Conservation (phyloP, 2,797 vertebrate genomes). For the Amblyraja radiata region DNA sequence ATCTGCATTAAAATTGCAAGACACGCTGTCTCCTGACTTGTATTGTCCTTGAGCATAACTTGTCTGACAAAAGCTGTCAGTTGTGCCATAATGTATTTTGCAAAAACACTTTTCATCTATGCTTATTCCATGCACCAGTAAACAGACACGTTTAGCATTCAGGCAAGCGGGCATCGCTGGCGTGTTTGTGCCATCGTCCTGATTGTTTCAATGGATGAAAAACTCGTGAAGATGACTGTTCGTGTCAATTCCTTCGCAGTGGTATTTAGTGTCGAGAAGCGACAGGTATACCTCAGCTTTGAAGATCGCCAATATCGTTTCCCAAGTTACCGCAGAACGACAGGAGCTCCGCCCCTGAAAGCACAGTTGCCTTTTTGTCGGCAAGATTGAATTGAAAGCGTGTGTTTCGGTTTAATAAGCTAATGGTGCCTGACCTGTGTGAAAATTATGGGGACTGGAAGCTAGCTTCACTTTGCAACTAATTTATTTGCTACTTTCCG, state of each 20-base stretch:
- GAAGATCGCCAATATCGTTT: not conserved
- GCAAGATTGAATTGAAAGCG: not conserved
- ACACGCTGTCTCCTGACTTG: not conserved
- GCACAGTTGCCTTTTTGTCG: not conserved
- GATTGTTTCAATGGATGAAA: not conserved
- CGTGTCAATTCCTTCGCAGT: not conserved
- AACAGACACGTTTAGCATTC: not conserved
- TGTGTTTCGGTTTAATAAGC: not conserved
- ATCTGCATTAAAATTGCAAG: not conserved
- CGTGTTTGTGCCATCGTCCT: not conserved
- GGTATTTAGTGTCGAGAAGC: not conserved
- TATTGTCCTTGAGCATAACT: not conserved
- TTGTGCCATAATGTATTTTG: not conserved
- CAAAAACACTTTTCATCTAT: not conserved
- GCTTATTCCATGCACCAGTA: constrained; percentile 17
- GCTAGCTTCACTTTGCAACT: not conserved
- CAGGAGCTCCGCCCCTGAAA: not conserved
- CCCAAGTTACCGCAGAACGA: not conserved
- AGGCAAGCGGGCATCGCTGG: not conserved
- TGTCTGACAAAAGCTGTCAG: constrained; percentile 4
- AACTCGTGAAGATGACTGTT: not conserved
- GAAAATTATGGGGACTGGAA: not conserved
- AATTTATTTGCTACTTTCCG: not conserved
- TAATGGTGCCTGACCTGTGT: not conserved
- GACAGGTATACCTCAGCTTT: not conserved